Base-by-base conservation (phyloP, 2,888 invertebrate genomes). In the Microplitis deprimator region DNA sequence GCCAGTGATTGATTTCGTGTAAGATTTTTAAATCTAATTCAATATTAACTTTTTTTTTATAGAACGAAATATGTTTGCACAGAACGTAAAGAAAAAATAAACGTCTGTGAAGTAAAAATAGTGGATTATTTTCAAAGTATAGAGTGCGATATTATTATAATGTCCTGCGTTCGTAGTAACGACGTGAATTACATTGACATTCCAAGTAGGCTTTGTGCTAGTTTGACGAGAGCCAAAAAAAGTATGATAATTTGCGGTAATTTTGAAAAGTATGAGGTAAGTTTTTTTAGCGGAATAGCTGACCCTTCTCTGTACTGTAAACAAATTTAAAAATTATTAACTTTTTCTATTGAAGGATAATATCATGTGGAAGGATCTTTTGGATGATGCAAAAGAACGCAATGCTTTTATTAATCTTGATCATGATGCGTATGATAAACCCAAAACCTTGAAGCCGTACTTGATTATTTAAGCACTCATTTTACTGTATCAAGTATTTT, bases 111-210 rank as follows among this genome's bases (percentile, higher is more conserved):
- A 10, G 92, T 94, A 79, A 94, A 94, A 86, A 96, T 96, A 0
- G 94, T 96, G 68, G 96, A 96, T 90, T 94, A 95, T 80, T 97
- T 95, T 91, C 97, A 97, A 90, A 97, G 97, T 0, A 93, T 95
- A 86, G 96, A 97, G 91, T 93, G 94, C 78, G 96, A 97, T 90
- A 92, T 97, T 64, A 93, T 97, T 78, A 92, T 97, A 76, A 92
- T 97, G 83, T 96, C 96, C 0, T 94, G 95, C 90, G 96, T 96
- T 1, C 92, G 96, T 80, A 94, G 94, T 68, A 91, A 91, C 16
- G 93, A 94, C 17, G 93, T 95, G 75, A 95, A 95, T 82, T 97
- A 97, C 91, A 91, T 97, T 67, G 91, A 92, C 0, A 94, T 95
- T 89, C 91, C 91, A 16, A 94, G 96, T 84, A 92, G 97, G 80